Evolutionary conservation across 2,113 vertebrate genomes (phyloP), one percentile per base, ranked within the genome.

Genomic region (Podarcis cretensis): DNA sequence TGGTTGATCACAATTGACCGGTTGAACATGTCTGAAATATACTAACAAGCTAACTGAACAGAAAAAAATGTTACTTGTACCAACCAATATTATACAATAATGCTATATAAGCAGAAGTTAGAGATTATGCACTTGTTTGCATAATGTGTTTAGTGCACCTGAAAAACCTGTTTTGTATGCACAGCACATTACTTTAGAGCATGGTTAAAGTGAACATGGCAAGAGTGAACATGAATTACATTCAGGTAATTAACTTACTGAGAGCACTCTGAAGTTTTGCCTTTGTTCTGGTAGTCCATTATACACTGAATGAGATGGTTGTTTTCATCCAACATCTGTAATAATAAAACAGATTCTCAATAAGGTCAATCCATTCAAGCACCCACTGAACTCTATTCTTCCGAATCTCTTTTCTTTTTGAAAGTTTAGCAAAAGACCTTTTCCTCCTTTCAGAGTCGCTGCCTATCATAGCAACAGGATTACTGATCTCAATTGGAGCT

Each of bases 201-300:
- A 30, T 16, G 12, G 40, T 20, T 30, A 40, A 81, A 69, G 18
- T 74, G 71, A 16, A 30, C 27, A 23, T 37, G n/a, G 32, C n/a
- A 81, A 81, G 59, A 27, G 20, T 74, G 75, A 87, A 77, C 73
- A 59, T 63, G 35, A 87, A 93, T 86, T 54, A 95, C 7, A 73
- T 92, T 93, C 79, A 40, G 21, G 93, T 94, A 76, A 90, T 87
- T 5, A 83, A 94, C 96, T 99, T 98, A 99, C 99, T 99, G 99
- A 96, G 99, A 99, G 97, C 99, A 99, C 96, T 99, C 99, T 78
- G 98, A 98, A 0, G 98, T 98, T 96, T 99, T 99, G 85, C 99
- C 99, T 98, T 99, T 99, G 97, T 98, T 99, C 96, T 99, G 99
- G 95, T 99, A 99, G 95, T 99, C 99, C 99, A 99, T 99, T 96